These are phyloP conservation scores for Todiramphus chloris DNA, from an alignment of 2,113 vertebrate species.

Conservation along the genomic window DNA sequence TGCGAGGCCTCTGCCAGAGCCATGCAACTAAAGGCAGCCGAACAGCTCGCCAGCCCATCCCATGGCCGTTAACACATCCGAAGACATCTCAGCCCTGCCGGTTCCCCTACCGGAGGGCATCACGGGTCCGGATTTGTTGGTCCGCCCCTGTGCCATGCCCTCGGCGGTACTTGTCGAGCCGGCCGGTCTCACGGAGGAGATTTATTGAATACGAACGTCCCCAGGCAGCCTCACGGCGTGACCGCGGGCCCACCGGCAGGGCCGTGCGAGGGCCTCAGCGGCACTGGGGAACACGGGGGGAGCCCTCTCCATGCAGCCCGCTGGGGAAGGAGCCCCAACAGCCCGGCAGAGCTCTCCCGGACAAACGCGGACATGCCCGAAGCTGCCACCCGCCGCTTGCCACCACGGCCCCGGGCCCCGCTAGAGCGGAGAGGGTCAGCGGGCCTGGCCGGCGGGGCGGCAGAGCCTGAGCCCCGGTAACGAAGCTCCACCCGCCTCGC, in stretches of 20 bases:
- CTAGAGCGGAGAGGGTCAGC: no score
- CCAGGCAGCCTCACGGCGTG: not conserved
- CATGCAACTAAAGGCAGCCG: fast-evolving
- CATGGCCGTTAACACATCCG: fast-evolving
- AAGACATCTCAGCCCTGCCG: not conserved
- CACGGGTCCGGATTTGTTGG: fast-evolving
- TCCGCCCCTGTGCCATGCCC: fast-evolving
- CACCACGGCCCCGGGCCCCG: not conserved
- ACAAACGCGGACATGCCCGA: not conserved
- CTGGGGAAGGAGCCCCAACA: not conserved
- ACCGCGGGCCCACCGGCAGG: no score
- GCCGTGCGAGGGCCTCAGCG: not conserved
- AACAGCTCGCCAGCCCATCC: not conserved
- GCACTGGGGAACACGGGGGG: no score
- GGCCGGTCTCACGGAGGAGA: not conserved
- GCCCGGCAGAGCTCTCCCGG: not conserved
- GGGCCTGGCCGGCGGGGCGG: not conserved
- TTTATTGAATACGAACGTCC: fast-evolving
- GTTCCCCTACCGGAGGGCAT: not conserved
- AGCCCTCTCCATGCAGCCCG: not conserved
- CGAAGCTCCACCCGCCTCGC: not conserved
- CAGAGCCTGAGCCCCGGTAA: no score
- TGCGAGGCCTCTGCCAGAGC: not conserved
- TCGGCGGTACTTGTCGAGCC: no score
- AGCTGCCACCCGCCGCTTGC: not conserved